These are phyloP conservation scores for Narcine bancroftii DNA, from an alignment of 2,113 vertebrate genomes.

Conservation along the genomic window DNA sequence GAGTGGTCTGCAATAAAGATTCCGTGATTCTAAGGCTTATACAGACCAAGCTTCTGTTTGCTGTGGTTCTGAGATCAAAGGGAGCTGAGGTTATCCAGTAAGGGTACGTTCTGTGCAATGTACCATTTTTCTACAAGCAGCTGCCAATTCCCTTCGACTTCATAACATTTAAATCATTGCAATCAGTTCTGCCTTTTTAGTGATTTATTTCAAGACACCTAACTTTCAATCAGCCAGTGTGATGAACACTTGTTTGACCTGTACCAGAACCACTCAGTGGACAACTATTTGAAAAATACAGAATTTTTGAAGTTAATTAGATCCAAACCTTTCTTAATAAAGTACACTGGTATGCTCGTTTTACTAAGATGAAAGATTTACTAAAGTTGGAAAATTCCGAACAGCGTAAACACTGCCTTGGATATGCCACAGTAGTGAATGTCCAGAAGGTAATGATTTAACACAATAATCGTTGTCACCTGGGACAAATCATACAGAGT, in stretches of 20 bases:
- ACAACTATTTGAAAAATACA: neutral
- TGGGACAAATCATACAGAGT: neutral
- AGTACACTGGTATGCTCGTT: neutral
- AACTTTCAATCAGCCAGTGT: neutral
- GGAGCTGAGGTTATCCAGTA: no score
- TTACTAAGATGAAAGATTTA: neutral
- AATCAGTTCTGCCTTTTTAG: neutral
- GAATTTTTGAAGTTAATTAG: neutral
- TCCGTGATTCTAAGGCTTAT: no score
- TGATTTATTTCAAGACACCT: neutral
- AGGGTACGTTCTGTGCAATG: no score
- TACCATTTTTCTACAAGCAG: no score
- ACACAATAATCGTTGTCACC: neutral
- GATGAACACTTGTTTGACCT: neutral
- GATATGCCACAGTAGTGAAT: neutral
- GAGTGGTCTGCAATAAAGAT: no score
- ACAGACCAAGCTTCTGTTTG: no score
- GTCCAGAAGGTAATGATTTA: neutral
- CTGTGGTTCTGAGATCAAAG: no score
- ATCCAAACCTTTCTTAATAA: neutral
- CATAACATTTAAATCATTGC: neutral
- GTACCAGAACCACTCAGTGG: neutral
- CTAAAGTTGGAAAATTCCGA: neutral
- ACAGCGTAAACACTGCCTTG: constrained; percentile 7
- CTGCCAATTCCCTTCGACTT: neutral